Conservation (phyloP, 1,140 invertebrate species). For the Philotrypesis tridentata region DNA sequence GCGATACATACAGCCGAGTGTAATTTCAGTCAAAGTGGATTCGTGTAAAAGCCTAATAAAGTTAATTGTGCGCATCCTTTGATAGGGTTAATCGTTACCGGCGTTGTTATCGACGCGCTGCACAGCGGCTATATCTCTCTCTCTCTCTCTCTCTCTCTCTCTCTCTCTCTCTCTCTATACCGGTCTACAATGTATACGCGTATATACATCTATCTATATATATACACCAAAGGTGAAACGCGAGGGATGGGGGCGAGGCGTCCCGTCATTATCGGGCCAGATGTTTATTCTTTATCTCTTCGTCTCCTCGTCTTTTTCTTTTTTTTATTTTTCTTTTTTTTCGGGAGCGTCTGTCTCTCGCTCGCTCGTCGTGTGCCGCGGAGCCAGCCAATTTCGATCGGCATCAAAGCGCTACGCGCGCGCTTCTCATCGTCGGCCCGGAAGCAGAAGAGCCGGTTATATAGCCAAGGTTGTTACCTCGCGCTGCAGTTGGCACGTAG, state of each 20-base stretch:
- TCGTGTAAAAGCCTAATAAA: slow-evolving; percentile 39
- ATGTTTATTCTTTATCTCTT: background rate
- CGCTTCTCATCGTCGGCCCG: no score
- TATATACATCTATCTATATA: background rate
- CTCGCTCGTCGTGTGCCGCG: no score
- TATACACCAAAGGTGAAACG: background rate
- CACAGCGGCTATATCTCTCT: no score
- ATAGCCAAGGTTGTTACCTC: background rate
- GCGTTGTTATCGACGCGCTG: slow-evolving; percentile 2
- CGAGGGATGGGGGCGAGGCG: no score
- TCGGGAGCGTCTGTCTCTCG: no score
- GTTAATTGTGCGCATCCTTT: slow-evolving; percentile 35
- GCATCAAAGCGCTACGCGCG: background rate
- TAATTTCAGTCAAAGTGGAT: slow-evolving; percentile 39
- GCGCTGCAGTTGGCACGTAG: background rate
- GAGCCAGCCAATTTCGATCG: background rate
- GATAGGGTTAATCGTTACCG: slow-evolving; percentile 21
- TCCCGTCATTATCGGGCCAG: background rate
- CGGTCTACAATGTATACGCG: no score
- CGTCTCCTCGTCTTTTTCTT: no score
- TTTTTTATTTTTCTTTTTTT: background rate
- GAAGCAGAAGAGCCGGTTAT: no score
- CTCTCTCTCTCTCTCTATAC: no score
- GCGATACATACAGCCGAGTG: background rate
- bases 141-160: no score